Evolutionary conservation across 1,140 invertebrate genomes (phyloP).

Genomic region (Zaprionus inermis): DNA sequence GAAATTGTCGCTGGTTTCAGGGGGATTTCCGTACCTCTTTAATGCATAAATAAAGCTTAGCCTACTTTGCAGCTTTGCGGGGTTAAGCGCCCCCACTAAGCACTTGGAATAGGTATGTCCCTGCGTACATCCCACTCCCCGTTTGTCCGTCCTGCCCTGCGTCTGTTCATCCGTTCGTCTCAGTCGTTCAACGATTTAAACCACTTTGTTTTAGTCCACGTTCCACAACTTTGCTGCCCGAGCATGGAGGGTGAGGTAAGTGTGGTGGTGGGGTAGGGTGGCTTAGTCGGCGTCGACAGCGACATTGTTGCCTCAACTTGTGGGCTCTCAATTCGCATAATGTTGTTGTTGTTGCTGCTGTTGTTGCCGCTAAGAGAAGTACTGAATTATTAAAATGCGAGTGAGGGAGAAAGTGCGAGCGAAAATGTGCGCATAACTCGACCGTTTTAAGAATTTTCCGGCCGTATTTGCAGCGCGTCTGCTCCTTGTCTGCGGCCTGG

Average conservation of each 20-base stretch:
- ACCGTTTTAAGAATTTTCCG: constrained; percentile 43
- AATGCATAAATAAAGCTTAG: constrained; percentile 74
- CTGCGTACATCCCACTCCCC: too few relatives aligned
- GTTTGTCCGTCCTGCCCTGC: too few relatives aligned
- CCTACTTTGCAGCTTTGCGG: constrained; percentile 62
- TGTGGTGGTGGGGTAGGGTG: background rate
- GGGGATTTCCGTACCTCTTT: constrained; percentile 38
- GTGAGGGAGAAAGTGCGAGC: background rate
- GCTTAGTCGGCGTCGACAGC: constrained; percentile 24
- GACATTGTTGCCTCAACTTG: constrained; percentile 46
- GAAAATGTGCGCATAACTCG: constrained; percentile 27
- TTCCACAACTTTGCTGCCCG: constrained; percentile 25
- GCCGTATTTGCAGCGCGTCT: constrained; percentile 65
- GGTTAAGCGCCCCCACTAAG: constrained; percentile 65
- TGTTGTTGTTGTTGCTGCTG: constrained; percentile 6
- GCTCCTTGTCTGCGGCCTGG: constrained; percentile 61
- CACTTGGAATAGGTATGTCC: constrained; percentile 4
- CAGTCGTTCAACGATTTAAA: constrained; percentile 47
- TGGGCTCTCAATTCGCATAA: constrained; percentile 61
- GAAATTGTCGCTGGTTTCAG: background rate
- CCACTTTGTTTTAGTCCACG: constrained; percentile 47
- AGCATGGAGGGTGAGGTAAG: background rate
- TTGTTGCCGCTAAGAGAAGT: constrained; percentile 31
- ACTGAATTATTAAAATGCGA: constrained; percentile 68
- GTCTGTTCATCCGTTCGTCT: constrained; percentile 1